Base-by-base conservation (phyloP, 1,140 invertebrate species). In the Bombus vancouverensis region DNA sequence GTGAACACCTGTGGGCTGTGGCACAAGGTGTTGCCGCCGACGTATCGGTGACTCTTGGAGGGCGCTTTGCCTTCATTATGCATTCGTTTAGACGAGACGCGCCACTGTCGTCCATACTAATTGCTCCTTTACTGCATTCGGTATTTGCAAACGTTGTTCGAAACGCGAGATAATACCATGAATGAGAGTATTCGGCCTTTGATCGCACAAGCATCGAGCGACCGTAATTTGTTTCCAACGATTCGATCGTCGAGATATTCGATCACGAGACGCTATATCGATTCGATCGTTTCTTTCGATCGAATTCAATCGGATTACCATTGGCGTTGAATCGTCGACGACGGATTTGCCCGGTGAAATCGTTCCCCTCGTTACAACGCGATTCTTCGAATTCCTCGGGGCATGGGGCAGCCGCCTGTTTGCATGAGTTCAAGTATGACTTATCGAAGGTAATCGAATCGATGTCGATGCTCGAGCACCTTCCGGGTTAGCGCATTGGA, bases 401-500 rank as follows among this genome's bases (percentile, higher is more conserved):
- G 13, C 68, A 84, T 5, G 42, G 28, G 66, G 34, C 62, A 78
- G 47, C 44, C 75, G 73, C 28, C 37, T 39, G 66, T 70, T 59
- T 59, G 57, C 71, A 68, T 34, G 87, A 70, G 68, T 78, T 70
- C 53, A 76, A 81, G 83, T 88, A 82, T 86, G 65, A 85, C 83
- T 78, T 77, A 88, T 86, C 87, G 88, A 68, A 75, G 79, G 87
- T 88, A 88, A 89, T 88, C 81, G 88, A 71, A 82, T 88, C 77
- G 87, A 77, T 84, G 83, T 80, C 77, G 83, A 34, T 44, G 78
- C 42, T 39, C 71, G 66, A 57, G 10, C 65, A 70, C 71, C 87
- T 89, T 89, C 88, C 88, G 88, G 88, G 88, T 89, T 86, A 87
- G 44, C 53, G 74, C 85, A 34, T 68, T 76, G 88, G 88, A 89